Evolutionary conservation across 2,113 vertebrate genomes (phyloP).

Genomic region (Psammodynastes pulverulentus): DNA sequence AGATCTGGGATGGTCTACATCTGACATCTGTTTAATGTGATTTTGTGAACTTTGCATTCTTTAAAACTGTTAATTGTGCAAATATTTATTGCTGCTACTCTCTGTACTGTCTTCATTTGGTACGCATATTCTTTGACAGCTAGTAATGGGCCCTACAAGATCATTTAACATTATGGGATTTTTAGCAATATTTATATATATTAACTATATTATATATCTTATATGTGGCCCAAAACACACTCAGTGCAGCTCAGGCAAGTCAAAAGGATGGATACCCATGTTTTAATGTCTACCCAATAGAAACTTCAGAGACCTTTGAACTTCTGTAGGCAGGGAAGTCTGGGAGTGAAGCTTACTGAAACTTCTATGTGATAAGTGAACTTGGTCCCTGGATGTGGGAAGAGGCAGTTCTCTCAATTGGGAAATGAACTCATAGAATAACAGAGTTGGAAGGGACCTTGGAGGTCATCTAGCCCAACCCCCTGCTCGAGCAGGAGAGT

Average conservation of each 20-base stretch:
- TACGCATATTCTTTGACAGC: background rate
- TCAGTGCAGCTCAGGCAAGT: background rate
- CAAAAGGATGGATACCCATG: background rate
- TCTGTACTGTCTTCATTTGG: background rate
- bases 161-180: background rate
- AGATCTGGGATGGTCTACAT: background rate
- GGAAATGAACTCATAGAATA: no score
- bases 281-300: background rate
- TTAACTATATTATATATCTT: background rate
- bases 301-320: background rate
- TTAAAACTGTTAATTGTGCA: background rate
- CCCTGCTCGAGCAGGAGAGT: no score
- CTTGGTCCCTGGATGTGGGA: background rate
- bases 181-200: background rate
- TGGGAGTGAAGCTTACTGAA: background rate
- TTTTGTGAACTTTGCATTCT: background rate
- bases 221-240: background rate
- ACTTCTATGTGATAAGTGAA: background rate
- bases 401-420: background rate
- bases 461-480: no score
- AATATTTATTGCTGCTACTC: background rate
- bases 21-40: background rate
- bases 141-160: background rate
- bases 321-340: background rate
- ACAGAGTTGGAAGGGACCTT: no score